Percentiles rank a stretch among this genome's conserved stretches.
These are phyloP conservation scores for Acrocyrtus sp. DNA, from an alignment of 2,888 invertebrate species.

Conservation along the genomic window DNA sequence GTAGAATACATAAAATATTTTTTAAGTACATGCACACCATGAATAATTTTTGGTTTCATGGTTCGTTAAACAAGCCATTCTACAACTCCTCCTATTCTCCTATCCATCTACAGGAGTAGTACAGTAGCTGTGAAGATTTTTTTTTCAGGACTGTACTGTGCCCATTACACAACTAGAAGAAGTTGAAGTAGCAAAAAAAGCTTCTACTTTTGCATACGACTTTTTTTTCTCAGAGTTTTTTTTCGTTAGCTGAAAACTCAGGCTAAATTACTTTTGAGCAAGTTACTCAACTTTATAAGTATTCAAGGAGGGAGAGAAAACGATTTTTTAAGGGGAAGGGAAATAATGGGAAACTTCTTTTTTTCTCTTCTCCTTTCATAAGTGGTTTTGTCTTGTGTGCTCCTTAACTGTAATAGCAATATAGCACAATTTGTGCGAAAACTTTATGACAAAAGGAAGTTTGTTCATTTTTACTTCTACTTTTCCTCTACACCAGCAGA, in stretches of 20 bases:
- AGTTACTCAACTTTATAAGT: constrained; percentile 39
- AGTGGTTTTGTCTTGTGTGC: too few relatives aligned
- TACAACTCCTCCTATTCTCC: constrained; percentile 45
- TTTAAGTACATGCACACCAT: constrained; percentile 33
- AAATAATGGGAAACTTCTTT: not conserved
- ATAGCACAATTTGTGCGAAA: constrained; percentile 48
- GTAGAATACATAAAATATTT: not conserved
- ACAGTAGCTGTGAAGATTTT: too few relatives aligned
- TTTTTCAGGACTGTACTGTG: too few relatives aligned
- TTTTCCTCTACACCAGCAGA: constrained; percentile 38
- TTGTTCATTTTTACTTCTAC: constrained; percentile 54
- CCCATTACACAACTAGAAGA: too few relatives aligned
- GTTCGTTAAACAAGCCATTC: constrained; percentile 51
- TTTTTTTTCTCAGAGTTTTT: constrained; percentile 45
- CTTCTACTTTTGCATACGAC: too few relatives aligned
- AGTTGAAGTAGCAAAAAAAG: too few relatives aligned
- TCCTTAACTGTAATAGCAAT: constrained; percentile 31
- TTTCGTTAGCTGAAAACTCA: constrained; percentile 36
- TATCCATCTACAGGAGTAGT: too few relatives aligned
- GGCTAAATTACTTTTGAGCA: constrained; percentile 50
- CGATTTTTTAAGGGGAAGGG: constrained; percentile 3
- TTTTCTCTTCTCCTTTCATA: too few relatives aligned
- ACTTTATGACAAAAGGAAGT: constrained; percentile 54
- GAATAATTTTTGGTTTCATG: constrained; percentile 53
- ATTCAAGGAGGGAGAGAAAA: constrained; percentile 23